These are phyloP conservation scores for Microtus agrestis DNA, from an alignment of 2,797 vertebrate species.

Conservation along the genomic window DNA sequence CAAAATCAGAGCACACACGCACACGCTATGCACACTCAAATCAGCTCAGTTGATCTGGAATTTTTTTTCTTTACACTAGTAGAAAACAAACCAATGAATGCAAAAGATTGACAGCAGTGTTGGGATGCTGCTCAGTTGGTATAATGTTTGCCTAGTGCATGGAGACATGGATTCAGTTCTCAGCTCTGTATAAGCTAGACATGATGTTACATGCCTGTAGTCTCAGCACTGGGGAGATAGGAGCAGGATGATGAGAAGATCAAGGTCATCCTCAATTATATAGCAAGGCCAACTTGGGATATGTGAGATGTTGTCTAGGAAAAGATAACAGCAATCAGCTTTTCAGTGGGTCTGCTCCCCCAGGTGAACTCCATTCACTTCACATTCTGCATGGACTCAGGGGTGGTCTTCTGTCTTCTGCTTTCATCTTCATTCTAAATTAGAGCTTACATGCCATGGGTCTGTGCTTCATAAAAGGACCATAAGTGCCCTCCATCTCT, in stretches of 20 bases:
- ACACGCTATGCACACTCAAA: not conserved
- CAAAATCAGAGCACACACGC: not conserved
- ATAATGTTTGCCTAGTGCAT: not conserved
- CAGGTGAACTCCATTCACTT: not conserved
- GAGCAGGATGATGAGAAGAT: not conserved
- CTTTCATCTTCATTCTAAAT: not conserved
- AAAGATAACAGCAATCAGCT: not conserved
- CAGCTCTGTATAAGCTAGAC: not conserved
- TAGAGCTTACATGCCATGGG: not conserved
- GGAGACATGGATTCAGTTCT: not conserved
- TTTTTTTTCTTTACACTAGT: not conserved
- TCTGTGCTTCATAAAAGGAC: not conserved
- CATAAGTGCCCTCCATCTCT: not conserved
- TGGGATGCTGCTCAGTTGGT: not conserved
- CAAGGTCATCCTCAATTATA: not conserved
- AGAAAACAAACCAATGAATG: conserved; percentile 20
- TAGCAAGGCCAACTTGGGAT: not conserved
- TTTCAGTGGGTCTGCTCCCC: not conserved
- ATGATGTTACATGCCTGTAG: not conserved
- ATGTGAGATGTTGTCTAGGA: not conserved
- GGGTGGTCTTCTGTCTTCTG: not conserved
- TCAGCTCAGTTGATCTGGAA: not conserved
- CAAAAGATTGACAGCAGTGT: not conserved
- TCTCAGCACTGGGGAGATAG: not conserved
- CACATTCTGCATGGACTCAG: not conserved